Conservation (phyloP, 2,113 vertebrate species). For the Rhinogobius similis region DNA sequence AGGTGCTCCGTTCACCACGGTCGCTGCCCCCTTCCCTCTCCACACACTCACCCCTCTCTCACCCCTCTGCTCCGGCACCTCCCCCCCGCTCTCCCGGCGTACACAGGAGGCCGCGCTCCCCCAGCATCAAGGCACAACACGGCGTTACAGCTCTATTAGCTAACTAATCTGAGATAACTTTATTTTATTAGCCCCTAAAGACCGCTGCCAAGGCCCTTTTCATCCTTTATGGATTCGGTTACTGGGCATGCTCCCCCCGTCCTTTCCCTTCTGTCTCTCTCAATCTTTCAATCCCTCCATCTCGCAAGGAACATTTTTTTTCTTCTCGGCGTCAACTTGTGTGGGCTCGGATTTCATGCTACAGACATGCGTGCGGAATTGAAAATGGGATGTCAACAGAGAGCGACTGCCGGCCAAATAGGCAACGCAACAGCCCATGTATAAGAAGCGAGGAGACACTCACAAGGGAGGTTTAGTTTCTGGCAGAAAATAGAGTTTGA, state of each 20-base stretch:
- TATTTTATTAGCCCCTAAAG: slow-evolving; percentile 77
- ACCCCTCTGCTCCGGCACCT: background rate
- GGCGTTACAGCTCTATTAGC: slow-evolving; percentile 76
- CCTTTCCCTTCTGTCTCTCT: slow-evolving; percentile 55
- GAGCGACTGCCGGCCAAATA: slow-evolving; percentile 19
- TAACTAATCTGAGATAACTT: slow-evolving; percentile 77
- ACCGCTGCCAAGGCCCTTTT: slow-evolving; percentile 73
- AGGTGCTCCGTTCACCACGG: slow-evolving; percentile 41
- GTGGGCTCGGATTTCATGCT: slow-evolving; percentile 20
- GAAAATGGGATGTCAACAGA: slow-evolving; percentile 9
- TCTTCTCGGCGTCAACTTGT: slow-evolving; percentile 4
- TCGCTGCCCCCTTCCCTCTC: slow-evolving; percentile 4
- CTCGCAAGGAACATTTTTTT: slow-evolving; percentile 41
- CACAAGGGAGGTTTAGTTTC: slow-evolving; percentile 28
- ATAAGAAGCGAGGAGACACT: slow-evolving; percentile 21
- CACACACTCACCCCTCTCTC: background rate
- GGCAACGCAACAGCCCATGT: slow-evolving; percentile 6
- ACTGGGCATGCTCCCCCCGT: slow-evolving; percentile 39
- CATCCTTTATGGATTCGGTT: slow-evolving; percentile 74
- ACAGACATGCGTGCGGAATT: slow-evolving; percentile 6
- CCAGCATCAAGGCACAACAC: slow-evolving; percentile 62
- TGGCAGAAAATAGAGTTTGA: slow-evolving; percentile 28
- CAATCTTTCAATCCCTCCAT: slow-evolving; percentile 67
- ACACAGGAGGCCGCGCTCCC: slow-evolving; percentile 18
- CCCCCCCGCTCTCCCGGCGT: slow-evolving; percentile 4